Percentiles rank a stretch among this genome's conserved stretches.
These are phyloP conservation scores for Siphamia tubifer DNA, from an alignment of 2,113 vertebrate species.

Conservation along the genomic window DNA sequence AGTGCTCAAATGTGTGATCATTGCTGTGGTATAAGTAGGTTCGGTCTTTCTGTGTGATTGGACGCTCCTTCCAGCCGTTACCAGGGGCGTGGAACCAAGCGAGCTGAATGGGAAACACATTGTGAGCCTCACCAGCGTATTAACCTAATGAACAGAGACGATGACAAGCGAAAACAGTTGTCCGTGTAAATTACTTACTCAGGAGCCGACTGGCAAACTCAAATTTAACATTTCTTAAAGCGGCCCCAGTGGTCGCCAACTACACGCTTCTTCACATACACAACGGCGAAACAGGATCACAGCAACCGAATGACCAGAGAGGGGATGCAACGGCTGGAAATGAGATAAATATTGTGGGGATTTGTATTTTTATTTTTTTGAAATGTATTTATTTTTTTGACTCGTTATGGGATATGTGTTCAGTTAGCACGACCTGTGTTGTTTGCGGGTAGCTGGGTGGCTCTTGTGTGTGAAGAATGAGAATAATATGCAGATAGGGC, in stretches of 20 bases:
- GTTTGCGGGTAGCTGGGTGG: background rate
- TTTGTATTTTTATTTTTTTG: background rate
- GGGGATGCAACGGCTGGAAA: constrained; percentile 42
- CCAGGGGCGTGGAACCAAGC: constrained; percentile 72
- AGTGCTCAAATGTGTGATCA: background rate
- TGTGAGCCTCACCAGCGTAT: constrained; percentile 15
- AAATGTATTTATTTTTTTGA: too few relatives aligned
- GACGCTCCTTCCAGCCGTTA: constrained; percentile 43
- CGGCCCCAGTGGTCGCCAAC: constrained; percentile 1
- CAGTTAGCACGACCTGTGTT: background rate
- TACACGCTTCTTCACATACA: constrained; percentile 1
- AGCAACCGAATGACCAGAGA: background rate
- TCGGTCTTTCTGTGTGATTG: constrained; percentile 55
- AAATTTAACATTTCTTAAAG: background rate
- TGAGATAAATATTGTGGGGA: constrained; percentile 41
- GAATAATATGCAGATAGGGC: constrained; percentile 42
- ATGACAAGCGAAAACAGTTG: constrained; percentile 27
- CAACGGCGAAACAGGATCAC: background rate
- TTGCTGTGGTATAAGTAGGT: background rate
- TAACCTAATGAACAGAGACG: background rate
- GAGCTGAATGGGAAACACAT: constrained; percentile 61
- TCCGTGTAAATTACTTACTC: background rate
- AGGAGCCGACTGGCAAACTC: background rate
- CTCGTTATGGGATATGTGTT: background rate
- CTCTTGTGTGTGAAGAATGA: constrained; percentile 7